Conservation (phyloP, 2,113 vertebrate species). For the Vicugna pacos region DNA sequence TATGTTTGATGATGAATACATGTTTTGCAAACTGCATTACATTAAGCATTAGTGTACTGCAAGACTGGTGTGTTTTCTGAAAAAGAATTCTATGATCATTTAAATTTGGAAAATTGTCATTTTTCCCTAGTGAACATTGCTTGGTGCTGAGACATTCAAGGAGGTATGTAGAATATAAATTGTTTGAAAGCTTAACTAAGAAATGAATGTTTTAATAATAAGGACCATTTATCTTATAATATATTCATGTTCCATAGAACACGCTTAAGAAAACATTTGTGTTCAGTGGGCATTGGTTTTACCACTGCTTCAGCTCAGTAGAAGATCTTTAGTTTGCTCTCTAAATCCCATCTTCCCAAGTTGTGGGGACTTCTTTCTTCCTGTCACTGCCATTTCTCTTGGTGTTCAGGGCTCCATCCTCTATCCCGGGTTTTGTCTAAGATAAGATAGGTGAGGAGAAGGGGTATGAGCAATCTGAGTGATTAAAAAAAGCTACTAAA, state of each 20-base stretch:
- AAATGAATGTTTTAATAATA: slow-evolving; percentile 5
- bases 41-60: background rate
- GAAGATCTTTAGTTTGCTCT: background rate
- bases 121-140: background rate
- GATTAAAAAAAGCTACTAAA: background rate
- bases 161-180: background rate
- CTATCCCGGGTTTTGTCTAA: background rate
- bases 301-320: background rate
- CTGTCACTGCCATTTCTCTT: background rate
- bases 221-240: background rate
- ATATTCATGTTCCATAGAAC: background rate
- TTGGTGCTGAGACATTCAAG: background rate
- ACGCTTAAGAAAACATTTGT: background rate
- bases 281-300: background rate
- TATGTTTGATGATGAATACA: background rate
- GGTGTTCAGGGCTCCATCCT: background rate
- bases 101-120: background rate
- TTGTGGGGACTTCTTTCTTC: background rate
- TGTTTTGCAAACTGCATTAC: background rate
- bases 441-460: background rate
- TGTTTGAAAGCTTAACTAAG: background rate
- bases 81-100: background rate
- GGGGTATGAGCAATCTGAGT: background rate
- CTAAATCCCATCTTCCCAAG: background rate
- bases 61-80: background rate